Evolutionary conservation across 35 echinoderm and acorn worm species (phyloP).

Genomic region (Anneissia japonica): DNA sequence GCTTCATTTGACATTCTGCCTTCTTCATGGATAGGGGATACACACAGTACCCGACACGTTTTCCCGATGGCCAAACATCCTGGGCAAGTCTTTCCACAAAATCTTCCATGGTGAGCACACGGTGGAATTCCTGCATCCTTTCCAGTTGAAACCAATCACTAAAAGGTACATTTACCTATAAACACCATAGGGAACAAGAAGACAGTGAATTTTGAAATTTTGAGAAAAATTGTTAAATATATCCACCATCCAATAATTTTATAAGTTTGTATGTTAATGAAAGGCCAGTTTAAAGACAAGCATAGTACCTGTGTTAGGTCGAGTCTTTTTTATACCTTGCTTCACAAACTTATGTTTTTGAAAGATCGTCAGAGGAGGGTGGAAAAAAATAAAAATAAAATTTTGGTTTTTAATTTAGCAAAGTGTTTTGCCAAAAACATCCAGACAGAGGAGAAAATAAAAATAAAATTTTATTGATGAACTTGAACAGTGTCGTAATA

Average conservation of each 20-base stretch:
- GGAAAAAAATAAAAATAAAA: no score
- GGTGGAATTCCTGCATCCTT: conserved; percentile 60
- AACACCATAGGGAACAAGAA: background rate
- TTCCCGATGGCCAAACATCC: conserved; percentile 48
- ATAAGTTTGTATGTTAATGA: background rate
- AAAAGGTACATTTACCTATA: conserved; percentile 63
- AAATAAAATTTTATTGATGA: no score
- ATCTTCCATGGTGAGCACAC: conserved; percentile 79
- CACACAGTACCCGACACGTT: conserved; percentile 69
- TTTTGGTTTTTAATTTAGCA: no score
- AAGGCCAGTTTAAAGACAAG: background rate
- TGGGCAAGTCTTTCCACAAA: conserved; percentile 82
- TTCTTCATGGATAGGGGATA: conserved; percentile 19
- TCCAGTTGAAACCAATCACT: conserved; percentile 69
- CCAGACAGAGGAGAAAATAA: no score
- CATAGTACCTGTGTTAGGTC: no score
- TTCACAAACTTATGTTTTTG: no score
- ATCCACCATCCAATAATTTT: background rate
- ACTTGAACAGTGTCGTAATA: no score
- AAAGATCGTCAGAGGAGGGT: no score
- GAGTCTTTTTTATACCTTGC: no score
- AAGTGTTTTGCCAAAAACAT: no score
- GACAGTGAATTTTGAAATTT: background rate
- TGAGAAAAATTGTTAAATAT: background rate
- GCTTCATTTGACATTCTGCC: conserved; percentile 54